Conservation (phyloP, 2,888 invertebrate species). For the Agrochola macilenta region DNA sequence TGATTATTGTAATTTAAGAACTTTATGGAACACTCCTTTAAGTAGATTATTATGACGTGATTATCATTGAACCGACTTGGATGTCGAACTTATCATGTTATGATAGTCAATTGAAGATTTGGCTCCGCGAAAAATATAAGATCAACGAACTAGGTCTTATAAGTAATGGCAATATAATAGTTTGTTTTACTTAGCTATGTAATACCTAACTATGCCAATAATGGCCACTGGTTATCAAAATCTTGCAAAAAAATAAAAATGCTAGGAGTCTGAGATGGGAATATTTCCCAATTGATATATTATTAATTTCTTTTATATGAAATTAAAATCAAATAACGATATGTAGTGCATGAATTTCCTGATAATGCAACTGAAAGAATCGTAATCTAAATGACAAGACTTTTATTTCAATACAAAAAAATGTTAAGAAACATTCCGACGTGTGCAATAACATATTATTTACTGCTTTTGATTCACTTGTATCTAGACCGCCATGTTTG, state of each 20-base stretch:
- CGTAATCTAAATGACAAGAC: constrained; percentile 10
- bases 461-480: constrained; percentile 27
- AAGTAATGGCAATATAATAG: neutral
- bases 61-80: constrained; percentile 6
- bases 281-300: neutral
- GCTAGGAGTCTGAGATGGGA: neutral
- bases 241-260: neutral
- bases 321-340: constrained; percentile 5
- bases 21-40: neutral
- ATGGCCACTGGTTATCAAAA: neutral
- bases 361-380: constrained; percentile 18
- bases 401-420: constrained; percentile 26
- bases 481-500: constrained; percentile 48
- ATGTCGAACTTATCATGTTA: constrained; percentile 25
- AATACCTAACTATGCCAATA: no score
- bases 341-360: constrained; percentile 35
- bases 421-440: constrained; percentile 35
- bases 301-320: neutral
- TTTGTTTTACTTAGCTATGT: neutral
- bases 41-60: neutral
- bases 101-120: constrained; percentile 34
- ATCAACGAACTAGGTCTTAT: neutral
- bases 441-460: constrained; percentile 33
- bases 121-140: neutral
- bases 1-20: neutral